Base-by-base conservation (phyloP, 2,888 invertebrate species). In the Helleia helle region DNA sequence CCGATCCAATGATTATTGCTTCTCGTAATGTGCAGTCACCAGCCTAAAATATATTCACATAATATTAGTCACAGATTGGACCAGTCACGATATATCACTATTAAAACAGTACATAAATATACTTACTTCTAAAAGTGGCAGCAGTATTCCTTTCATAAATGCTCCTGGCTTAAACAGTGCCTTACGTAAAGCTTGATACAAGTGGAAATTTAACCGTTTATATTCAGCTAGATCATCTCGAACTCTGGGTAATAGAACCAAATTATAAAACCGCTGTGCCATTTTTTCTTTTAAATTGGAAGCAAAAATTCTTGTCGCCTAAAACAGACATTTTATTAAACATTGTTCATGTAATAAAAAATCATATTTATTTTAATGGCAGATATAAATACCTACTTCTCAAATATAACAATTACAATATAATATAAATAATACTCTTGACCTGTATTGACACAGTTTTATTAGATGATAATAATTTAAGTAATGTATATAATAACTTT, bases 101-200 rank as follows among this genome's bases (percentile, higher is more conserved):
- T 22, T 22, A 2, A 22, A 7, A 4, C 7, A 14, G 18, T 17
- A 15, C 18, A 25, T 9, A 31, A 28, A 11, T 18, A 18, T 18
- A 22, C 52, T 66, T 61, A 86, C 86, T 68, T 91, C 92, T 25
- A 93, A 71, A 29, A 93, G 71, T 0, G 93, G 93, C 42, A 93
- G 62, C 36, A 93, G 70, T 51, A 93, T 87, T 29, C 91, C 99
- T 84, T 99, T 99, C 94, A 99, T 98, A 60, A 99, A 99, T 28
- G 95, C 99, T 13, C 94, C 96, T 28, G 99, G 98, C 69, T 99
- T 99, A 72, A 95, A 99, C 1, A 99, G 86, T 1, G 99, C 89
- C 74, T 98, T 97, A 48, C 92, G 88, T 36, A 99, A 67, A 0
- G 99, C 96, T 62, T 96, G 95, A 71, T 97, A 99, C 17, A 99